These are phyloP conservation scores for Caerostris extrusa DNA, from an alignment of 1,140 invertebrate genomes.

Conservation along the genomic window DNA sequence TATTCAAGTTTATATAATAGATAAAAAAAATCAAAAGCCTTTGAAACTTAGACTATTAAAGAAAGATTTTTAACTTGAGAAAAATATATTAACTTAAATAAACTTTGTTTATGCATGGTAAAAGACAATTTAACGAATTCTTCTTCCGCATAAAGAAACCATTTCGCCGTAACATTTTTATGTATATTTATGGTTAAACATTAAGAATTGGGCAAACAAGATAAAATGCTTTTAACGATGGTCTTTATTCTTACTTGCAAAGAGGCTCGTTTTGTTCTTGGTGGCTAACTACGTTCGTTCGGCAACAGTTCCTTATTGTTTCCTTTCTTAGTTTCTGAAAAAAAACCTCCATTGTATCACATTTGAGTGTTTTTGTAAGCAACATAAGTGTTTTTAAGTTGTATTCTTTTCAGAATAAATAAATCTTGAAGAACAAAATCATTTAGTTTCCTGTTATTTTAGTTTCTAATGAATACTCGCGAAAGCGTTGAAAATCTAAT, in stretches of 20 bases:
- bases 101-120: background rate
- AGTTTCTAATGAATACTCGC: background rate
- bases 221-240: background rate
- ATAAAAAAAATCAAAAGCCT: too few species aligned
- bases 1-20: too few species aligned
- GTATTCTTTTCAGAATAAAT: background rate
- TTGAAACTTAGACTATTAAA: too few species aligned
- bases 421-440: background rate
- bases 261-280: background rate
- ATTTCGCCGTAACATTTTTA: background rate
- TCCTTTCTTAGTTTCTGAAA: background rate
- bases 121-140: background rate
- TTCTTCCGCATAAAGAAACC: background rate
- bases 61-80: too few species aligned
- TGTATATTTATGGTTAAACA: background rate
- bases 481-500: background rate
- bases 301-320: background rate
- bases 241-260: background rate
- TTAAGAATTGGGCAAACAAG: background rate
- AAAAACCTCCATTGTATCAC: background rate
- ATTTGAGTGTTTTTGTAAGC: background rate
- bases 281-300: background rate
- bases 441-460: background rate
- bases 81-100: background rate
- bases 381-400: background rate